phyloP scores from a whole-genome alignment of 1,140 invertebrate genomes.

The Ceratina japonica region DNA sequence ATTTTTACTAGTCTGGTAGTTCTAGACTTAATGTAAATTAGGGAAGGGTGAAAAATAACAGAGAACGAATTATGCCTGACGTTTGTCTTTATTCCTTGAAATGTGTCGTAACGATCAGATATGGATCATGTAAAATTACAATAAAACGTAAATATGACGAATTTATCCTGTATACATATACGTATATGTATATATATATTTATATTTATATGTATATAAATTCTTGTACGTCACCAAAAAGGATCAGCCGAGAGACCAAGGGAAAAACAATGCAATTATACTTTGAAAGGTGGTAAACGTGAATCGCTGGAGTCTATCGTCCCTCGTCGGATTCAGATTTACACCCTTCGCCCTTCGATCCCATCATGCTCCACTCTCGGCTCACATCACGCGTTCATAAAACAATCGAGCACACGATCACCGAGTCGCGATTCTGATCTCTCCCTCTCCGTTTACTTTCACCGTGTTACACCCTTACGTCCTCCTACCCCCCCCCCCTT shows the following conservation, averaged over 20 bases:
- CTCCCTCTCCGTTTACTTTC: slow-evolving; percentile 47
- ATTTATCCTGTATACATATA: slow-evolving; percentile 46
- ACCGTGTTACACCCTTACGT: slow-evolving; percentile 42
- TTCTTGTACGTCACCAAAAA: slow-evolving; percentile 44
- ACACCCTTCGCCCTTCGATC: background rate
- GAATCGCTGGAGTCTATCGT: background rate
- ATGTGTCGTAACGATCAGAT: slow-evolving; percentile 52
- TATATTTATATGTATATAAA: slow-evolving; percentile 33
- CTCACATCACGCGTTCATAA: background rate
- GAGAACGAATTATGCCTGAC: background rate
- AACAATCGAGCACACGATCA: background rate
- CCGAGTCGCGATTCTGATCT: background rate
- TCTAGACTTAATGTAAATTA: too few relatives aligned
- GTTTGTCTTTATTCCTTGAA: slow-evolving; percentile 56
- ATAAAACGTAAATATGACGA: slow-evolving; percentile 51
- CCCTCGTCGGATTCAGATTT: slow-evolving; percentile 1
- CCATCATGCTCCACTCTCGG: background rate
- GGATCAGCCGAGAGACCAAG: slow-evolving; percentile 39
- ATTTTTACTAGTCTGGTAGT: too few relatives aligned
- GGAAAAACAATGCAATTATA: slow-evolving; percentile 36
- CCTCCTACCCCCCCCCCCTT: background rate
- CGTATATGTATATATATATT: slow-evolving; percentile 41
- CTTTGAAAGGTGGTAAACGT: slow-evolving; percentile 35
- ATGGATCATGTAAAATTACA: slow-evolving; percentile 60
- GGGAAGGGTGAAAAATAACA: too few relatives aligned